Conservation (phyloP, 2,888 invertebrate species). For the Euplagia quadripunctaria region DNA sequence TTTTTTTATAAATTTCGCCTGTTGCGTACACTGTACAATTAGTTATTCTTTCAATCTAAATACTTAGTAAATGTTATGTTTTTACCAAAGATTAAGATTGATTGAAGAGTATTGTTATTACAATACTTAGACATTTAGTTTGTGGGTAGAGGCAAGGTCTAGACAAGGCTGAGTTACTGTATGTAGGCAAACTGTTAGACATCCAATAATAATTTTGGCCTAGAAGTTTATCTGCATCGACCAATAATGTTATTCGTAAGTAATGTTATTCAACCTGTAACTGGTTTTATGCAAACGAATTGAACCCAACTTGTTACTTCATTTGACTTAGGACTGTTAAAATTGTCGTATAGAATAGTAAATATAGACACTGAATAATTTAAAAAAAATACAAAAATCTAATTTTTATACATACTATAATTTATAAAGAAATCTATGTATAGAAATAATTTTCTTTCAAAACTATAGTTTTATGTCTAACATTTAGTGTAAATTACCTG, state of each 20-base stretch:
- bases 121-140: not conserved
- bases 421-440: no score
- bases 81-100: not conserved
- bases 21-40: not conserved
- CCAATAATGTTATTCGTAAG: not conserved
- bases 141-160: constrained; percentile 6
- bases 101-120: not conserved
- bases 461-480: no score
- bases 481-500: no score
- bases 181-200: not conserved
- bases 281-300: not conserved
- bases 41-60: not conserved
- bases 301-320: no score
- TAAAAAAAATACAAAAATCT: no score
- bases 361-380: no score
- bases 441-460: no score
- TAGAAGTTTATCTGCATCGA: not conserved
- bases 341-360: no score
- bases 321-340: no score
- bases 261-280: not conserved
- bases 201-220: not conserved
- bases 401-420: no score
- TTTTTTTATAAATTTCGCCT: not conserved
- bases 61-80: not conserved
- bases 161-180: not conserved